A percentile compares a stretch with the other conserved stretches of the same genome.
These are phyloP conservation scores for Pemphigus obesinymphae DNA, from an alignment of 1,140 invertebrate genomes.

Conservation along the genomic window DNA sequence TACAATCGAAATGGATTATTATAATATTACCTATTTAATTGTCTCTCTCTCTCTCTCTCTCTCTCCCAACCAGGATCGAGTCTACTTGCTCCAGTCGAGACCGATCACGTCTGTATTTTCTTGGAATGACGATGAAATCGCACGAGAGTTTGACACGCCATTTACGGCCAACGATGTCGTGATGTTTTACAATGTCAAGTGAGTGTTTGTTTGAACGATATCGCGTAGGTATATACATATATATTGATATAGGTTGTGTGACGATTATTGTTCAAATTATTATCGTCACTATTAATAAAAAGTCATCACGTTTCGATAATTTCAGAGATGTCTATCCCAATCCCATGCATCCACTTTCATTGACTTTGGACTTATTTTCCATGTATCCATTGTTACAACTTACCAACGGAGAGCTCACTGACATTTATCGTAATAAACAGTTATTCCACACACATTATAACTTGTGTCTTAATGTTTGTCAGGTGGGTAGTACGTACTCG, in stretches of 20 bases:
- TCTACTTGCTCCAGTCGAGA: constrained; percentile 67
- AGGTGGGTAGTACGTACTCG: not conserved
- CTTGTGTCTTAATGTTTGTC: constrained; percentile 6
- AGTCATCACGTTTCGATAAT: not conserved
- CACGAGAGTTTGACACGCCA: constrained; percentile 66
- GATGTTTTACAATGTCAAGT: constrained; percentile 54
- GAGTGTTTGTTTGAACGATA: too few species aligned
- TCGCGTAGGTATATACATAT: too few species aligned
- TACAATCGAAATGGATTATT: too few species aligned
- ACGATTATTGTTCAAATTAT: too few species aligned
- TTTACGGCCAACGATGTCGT: constrained; percentile 52
- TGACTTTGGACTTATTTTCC: constrained; percentile 9
- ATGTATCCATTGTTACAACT: not conserved
- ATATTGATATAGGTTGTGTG: too few species aligned
- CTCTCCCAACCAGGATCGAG: constrained; percentile 48
- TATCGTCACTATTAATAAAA: not conserved
- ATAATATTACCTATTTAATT: not conserved
- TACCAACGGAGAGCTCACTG: not conserved
- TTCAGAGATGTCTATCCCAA: constrained; percentile 18
- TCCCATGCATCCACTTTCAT: not conserved
- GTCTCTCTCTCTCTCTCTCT: too few species aligned
- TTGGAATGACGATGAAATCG: constrained; percentile 68
- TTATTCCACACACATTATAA: not conserved
- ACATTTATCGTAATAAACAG: constrained; percentile 12
- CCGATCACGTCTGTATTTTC: constrained; percentile 65